Evolutionary conservation across 2,113 vertebrate genomes (phyloP).

Genomic region (Chroicocephalus ridibundus): DNA sequence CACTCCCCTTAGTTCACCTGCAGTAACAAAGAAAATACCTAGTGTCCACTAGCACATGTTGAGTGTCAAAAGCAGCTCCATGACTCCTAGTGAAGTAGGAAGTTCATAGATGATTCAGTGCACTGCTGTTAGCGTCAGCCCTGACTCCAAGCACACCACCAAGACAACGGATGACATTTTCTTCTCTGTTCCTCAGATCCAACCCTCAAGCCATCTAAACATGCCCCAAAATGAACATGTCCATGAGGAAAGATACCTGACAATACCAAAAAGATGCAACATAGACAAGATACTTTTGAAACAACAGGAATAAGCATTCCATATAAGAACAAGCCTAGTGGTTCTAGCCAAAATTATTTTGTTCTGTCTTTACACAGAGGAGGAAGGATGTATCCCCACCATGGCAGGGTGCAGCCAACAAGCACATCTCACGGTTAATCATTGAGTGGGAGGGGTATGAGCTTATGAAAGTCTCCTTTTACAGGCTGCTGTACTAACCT

Average conservation of each 20-base stretch:
- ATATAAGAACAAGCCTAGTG: not conserved
- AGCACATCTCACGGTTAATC: not conserved
- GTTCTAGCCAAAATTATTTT: not conserved
- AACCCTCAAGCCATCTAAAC: not conserved
- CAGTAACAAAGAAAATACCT: not conserved
- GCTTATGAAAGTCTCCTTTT: not conserved
- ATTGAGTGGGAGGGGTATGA: not conserved
- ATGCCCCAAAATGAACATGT: accelerated
- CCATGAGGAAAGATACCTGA: not conserved
- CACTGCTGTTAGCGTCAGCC: not conserved
- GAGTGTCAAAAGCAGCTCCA: not conserved
- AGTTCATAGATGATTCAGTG: not conserved
- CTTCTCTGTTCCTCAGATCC: not conserved
- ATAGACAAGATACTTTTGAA: not conserved
- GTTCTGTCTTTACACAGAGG: not conserved
- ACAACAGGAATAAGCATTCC: not conserved
- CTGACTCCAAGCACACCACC: not conserved
- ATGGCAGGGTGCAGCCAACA: not conserved
- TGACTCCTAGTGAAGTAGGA: not conserved
- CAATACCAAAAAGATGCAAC: not conserved
- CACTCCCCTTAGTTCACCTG: accelerated
- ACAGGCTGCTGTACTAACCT: not conserved
- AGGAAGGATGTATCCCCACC: not conserved
- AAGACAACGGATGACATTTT: not conserved
- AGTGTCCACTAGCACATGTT: not conserved